These are phyloP conservation scores for Tryphoninae sp. DNA, from an alignment of 2,888 invertebrate species.

Conservation along the genomic window DNA sequence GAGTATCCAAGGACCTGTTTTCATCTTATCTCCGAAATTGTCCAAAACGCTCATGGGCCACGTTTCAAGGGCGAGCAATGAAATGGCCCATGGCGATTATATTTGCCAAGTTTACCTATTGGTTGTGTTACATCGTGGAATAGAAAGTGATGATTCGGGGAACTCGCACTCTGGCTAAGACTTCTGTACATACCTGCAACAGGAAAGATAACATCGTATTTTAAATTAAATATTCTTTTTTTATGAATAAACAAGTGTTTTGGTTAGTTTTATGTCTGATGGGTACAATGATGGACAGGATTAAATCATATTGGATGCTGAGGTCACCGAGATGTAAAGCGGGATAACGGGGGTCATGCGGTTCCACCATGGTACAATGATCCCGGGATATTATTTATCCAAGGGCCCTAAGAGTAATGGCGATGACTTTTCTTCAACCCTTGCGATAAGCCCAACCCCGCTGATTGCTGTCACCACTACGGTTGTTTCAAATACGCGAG, in stretches of 20 bases:
- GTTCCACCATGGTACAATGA: no score
- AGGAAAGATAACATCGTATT: constrained; percentile 49
- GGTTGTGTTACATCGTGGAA: constrained; percentile 24
- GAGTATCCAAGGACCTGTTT: neutral
- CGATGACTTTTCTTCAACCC: neutral
- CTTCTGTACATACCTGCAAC: constrained; percentile 72
- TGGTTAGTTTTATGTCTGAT: neutral
- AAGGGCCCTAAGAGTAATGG: neutral
- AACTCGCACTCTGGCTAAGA: neutral
- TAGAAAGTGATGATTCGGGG: constrained; percentile 21
- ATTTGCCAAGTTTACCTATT: constrained; percentile 51
- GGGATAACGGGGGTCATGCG: no score
- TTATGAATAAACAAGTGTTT: neutral
- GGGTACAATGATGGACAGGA: neutral
- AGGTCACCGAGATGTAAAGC: no score
- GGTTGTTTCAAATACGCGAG: neutral
- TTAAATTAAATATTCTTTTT: constrained; percentile 1
- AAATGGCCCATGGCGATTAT: constrained; percentile 11
- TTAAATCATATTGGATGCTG: neutral
- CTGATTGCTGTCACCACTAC: neutral
- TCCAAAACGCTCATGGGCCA: neutral
- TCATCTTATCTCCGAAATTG: constrained; percentile 20
- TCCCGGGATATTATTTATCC: neutral
- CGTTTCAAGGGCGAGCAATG: neutral
- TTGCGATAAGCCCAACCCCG: neutral